Evolutionary conservation across 2,113 vertebrate genomes (phyloP), one percentile per base, ranked within the genome.

Genomic region (Prochilodus magdalenae): DNA sequence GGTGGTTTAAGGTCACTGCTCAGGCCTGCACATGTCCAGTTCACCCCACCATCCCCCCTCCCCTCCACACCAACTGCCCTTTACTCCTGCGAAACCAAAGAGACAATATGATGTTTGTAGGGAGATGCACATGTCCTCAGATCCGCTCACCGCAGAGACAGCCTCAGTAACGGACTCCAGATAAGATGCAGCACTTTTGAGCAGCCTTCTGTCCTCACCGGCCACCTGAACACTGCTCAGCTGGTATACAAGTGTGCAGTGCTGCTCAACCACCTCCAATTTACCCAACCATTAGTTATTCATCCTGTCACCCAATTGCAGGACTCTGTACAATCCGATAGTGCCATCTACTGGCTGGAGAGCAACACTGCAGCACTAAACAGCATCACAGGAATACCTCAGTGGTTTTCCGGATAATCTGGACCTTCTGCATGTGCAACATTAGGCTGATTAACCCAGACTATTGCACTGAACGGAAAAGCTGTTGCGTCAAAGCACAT

Each of bases 261-360:
- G 2, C 66, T 15, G 66, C 36, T 44, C 22, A 36, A 30, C 6
- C 10, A 18, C 5, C 65, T 22, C 33, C 66, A n/a, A 1, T 44
- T 15, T 30, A 30, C 16, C 18, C 22, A 36, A 10, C 29, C 65
- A 30, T 36, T 18, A 20, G 27, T 66, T 33, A 66, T 11, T 22
- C 0, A 40, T 22, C 65, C 29, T 66, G 29, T 2, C 22, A 44
- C 33, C n/a, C 8, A 20, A 15, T 33, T 11, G 22, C 66, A n/a
- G 33, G 11, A 40, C 4, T 18, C 33, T 53, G 18, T 29, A 20
- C 18, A 14, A 75, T 84, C 36, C 20, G 30, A 76, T 7, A 79
- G 26, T 36, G 27, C 75, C 82, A 63, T 60, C 75, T 66, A 26
- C 8, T 29, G 76, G 82, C 26, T 5, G 5, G 16, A 71, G 26